phyloP scores from a whole-genome alignment of 2,797 vertebrate species.

The Cirrhinus molitorella region DNA sequence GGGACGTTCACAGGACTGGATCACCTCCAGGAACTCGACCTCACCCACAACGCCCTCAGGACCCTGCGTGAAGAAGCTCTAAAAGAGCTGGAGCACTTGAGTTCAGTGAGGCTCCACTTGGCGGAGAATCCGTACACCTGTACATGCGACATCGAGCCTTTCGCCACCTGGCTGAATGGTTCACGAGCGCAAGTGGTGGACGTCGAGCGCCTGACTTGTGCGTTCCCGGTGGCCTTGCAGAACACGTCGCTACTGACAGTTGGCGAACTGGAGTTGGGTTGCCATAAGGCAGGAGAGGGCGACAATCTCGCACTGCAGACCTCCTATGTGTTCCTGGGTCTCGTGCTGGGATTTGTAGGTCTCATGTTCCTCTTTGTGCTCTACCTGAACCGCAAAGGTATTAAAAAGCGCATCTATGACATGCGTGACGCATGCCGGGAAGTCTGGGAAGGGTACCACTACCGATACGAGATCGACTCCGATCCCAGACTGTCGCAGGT shows the following conservation, averaged over 20 bases:
- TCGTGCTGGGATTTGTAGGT: constrained; percentile 81
- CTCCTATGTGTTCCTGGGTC: constrained; percentile 81
- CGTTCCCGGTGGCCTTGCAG: constrained; percentile 74
- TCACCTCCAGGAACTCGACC: constrained; percentile 77
- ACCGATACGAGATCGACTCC: constrained; percentile 81
- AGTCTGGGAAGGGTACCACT: constrained; percentile 83
- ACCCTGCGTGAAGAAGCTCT: constrained; percentile 74
- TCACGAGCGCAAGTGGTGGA: constrained; percentile 71
- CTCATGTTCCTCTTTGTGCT: constrained; percentile 85
- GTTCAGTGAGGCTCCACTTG: constrained; percentile 64
- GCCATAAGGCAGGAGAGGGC: constrained; percentile 66
- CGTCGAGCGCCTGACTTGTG: constrained; percentile 68
- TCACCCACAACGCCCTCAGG: constrained; percentile 78
- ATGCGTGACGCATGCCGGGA: constrained; percentile 81
- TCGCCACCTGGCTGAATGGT: constrained; percentile 79
- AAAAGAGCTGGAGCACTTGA: constrained; percentile 70
- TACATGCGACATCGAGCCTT: constrained; percentile 78
- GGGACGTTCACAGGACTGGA: constrained; percentile 74
- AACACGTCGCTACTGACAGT: constrained; percentile 75
- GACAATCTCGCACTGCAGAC: constrained; percentile 79
- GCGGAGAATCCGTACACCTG: constrained; percentile 79
- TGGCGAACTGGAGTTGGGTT: constrained; percentile 69
- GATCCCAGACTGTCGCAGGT: constrained; percentile 79
- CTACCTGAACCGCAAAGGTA: constrained; percentile 84
- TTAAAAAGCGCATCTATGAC: constrained; percentile 81